Base-by-base conservation (phyloP, 2,113 vertebrate species). In the Cacatua alba region DNA sequence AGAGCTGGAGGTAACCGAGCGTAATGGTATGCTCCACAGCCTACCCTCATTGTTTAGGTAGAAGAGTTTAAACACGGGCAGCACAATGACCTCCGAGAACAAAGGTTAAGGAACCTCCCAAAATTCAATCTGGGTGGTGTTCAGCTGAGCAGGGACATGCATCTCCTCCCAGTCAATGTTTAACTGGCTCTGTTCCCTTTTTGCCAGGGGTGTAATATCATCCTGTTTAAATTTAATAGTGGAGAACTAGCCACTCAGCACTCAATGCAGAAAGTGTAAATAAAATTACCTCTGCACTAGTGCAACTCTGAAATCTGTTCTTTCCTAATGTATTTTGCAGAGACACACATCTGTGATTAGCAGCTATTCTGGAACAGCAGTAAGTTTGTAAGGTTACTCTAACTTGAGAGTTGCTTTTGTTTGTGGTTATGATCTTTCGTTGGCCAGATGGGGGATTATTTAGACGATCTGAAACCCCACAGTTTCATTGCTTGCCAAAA, bases 81-180 rank as follows among this genome's bases (percentile, higher is more conserved):
- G 75, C 82, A 83, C 82, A 70, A 60, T 13, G 18, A 93, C 75
- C 78, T 88, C 1, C 1, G 0, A 77, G 71, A 92, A 75, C 75
- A 88, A 86, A 96, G 75, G 87, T 64, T 92, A 78, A 92, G 72
- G 71, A 96, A 88, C 85, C 71, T 86, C 88, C 85, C 92, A 67
- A 86, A 83, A 77, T 55, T 92, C 95, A 43, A 1, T 59, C 67
- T 88, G 94, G 75, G 87, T 93, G 90, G 87, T 83, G 87, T 49
- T 82, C 63, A 55, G 46, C 67, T 80, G 82, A 53, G 90, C 85
- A 84, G 81, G 80, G 82, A 79, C 1, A 4, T 0, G 0, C 26
- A 21, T 28, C 53, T 87, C 82, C 69, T 91, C 74, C n/a, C 79
- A 93, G 82, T 28, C 85, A 67, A 5, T 41, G 63, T 78, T 94